These are phyloP conservation scores for Phalacrocorax carbo DNA, from an alignment of 2,113 vertebrate genomes.

Conservation along the genomic window DNA sequence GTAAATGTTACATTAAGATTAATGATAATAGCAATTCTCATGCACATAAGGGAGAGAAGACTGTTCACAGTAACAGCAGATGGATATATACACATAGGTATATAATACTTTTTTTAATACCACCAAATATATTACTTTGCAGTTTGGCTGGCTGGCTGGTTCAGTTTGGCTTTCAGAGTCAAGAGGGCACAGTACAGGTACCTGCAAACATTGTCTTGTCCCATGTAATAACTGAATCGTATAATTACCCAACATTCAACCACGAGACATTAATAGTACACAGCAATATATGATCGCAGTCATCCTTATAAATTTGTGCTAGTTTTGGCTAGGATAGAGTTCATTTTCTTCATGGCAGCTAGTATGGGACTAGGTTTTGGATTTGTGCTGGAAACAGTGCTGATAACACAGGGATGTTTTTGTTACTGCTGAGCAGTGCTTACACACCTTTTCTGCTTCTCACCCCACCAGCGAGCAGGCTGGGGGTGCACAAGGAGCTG, in stretches of 20 bases:
- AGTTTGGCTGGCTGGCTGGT: neutral
- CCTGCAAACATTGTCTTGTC: neutral
- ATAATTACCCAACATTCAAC: neutral
- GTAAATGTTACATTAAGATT: neutral
- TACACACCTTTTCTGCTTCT: too few species aligned
- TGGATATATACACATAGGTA: neutral
- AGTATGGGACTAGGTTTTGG: too few species aligned
- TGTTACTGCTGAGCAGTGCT: too few species aligned
- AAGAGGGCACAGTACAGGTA: neutral
- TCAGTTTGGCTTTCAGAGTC: neutral
- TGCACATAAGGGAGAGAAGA: neutral
- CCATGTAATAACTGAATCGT: neutral
- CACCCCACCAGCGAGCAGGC: too few species aligned
- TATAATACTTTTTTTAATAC: neutral
- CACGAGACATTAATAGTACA: neutral
- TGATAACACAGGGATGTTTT: too few species aligned
- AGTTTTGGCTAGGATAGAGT: too few species aligned
- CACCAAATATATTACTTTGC: neutral
- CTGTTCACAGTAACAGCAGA: neutral
- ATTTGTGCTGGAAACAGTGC: too few species aligned
- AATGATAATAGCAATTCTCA: neutral
- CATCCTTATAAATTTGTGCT: neutral
- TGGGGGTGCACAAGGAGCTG: too few species aligned
- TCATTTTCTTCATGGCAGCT: too few species aligned
- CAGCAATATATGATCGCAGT: neutral